Conservation (phyloP, 2,113 vertebrate species). For the Elanoides forficatus region DNA sequence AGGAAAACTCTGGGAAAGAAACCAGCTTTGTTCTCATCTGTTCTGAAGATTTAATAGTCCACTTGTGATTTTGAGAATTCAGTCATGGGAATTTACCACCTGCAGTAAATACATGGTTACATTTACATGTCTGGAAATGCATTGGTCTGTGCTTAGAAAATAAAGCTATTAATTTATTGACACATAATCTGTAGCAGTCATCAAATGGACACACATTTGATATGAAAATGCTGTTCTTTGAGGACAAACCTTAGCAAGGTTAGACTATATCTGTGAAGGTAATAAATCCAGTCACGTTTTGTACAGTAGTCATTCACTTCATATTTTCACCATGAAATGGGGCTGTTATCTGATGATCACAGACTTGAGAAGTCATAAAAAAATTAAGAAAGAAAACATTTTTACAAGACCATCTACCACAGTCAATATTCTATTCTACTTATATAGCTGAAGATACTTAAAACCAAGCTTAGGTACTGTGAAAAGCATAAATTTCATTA, state of each 20-base stretch:
- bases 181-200: neutral
- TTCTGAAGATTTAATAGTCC: neutral
- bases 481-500: neutral
- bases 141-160: neutral
- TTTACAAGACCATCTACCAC: neutral
- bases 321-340: neutral
- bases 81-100: neutral
- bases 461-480: neutral
- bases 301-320: neutral
- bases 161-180: neutral
- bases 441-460: neutral
- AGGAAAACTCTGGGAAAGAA: neutral
- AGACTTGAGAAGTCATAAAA: neutral
- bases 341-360: neutral
- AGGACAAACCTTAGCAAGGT: neutral
- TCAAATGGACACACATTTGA: neutral
- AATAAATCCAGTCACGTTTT: neutral
- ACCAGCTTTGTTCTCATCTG: neutral
- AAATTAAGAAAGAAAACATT: neutral
- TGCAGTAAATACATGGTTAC: neutral
- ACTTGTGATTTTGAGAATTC: neutral
- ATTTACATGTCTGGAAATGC: neutral
- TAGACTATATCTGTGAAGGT: neutral
- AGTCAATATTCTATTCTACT: neutral
- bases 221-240: neutral